Percentiles rank a stretch among this genome's conserved stretches.
These are phyloP conservation scores for Peromyscus californicus DNA, from an alignment of 2,113 vertebrate species.

Conservation along the genomic window DNA sequence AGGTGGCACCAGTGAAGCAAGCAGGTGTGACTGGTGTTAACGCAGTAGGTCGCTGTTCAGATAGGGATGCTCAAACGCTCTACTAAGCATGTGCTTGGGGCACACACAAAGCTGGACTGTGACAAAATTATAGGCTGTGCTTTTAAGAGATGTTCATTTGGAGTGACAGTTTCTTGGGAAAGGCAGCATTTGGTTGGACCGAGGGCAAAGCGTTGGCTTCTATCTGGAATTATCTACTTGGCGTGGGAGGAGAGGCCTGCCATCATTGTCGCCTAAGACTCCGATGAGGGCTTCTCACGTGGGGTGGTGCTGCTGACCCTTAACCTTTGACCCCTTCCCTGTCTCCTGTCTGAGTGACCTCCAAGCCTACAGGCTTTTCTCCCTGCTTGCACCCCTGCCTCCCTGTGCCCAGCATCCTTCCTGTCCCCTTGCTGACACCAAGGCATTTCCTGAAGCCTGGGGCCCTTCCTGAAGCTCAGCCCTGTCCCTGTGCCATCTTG, in stretches of 20 bases:
- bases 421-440: background rate
- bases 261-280: background rate
- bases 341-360: background rate
- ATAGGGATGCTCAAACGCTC: background rate
- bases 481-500: background rate
- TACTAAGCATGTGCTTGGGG: background rate
- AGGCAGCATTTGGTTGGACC: slow-evolving; percentile 1
- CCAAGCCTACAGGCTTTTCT: background rate
- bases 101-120: background rate
- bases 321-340: background rate
- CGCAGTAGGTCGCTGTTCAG: background rate
- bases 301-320: too few relatives aligned
- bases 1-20: background rate
- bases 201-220: background rate
- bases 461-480: background rate
- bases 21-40: background rate
- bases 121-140: background rate
- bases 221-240: background rate
- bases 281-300: background rate
- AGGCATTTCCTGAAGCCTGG: slow-evolving; percentile 12
- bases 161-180: background rate
- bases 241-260: too few relatives aligned
- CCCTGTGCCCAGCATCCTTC: background rate
- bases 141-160: slow-evolving; percentile 30
- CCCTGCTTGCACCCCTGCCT: background rate